A percentile compares a stretch with the other conserved stretches of the same genome.
These are phyloP conservation scores for Sebastes alutus DNA, from an alignment of 2,797 vertebrate species.

Conservation along the genomic window DNA sequence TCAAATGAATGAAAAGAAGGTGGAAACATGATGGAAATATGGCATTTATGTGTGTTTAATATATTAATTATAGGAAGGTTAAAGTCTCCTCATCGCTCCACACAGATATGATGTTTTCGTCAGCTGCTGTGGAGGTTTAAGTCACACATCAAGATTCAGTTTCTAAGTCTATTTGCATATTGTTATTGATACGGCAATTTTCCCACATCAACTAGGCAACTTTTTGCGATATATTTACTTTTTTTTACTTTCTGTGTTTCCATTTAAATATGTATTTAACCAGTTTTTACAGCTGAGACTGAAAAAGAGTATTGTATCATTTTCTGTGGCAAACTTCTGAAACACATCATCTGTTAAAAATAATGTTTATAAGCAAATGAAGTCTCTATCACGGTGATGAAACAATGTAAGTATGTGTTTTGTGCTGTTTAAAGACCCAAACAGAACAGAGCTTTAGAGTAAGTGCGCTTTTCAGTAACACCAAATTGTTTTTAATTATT, in stretches of 20 bases:
- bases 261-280: too few species aligned
- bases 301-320: too few species aligned
- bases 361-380: background rate
- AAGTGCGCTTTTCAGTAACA: background rate
- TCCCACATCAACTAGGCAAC: background rate
- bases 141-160: background rate
- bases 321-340: background rate
- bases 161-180: background rate
- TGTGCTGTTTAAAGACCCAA: background rate
- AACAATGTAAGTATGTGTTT: background rate
- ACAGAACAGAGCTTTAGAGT: background rate
- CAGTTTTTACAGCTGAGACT: too few species aligned
- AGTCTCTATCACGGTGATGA: background rate
- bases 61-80: slow-evolving; percentile 5
- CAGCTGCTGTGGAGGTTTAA: background rate
- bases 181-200: background rate
- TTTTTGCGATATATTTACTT: background rate
- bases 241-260: background rate
- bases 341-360: background rate
- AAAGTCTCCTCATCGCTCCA: background rate
- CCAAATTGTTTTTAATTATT: slow-evolving; percentile 63
- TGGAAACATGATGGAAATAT: background rate
- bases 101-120: slow-evolving; percentile 10
- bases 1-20: background rate
- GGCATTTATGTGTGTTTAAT: slow-evolving; percentile 4